phyloP scores from a whole-genome alignment of 1,140 invertebrate species.

The Cherax quadricarinatus region DNA sequence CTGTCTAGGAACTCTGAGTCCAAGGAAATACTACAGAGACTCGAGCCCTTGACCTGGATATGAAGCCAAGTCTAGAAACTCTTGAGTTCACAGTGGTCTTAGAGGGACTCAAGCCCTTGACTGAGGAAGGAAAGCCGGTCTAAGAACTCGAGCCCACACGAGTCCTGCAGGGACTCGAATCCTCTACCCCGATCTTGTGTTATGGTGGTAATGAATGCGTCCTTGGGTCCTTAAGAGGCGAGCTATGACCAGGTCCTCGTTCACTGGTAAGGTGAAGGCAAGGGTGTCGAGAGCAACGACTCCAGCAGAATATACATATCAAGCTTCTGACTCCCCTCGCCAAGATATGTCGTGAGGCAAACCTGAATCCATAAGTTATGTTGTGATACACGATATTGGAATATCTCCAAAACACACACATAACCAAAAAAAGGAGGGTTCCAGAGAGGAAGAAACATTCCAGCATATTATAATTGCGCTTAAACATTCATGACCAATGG shows the following conservation, averaged over 20 bases:
- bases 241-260: background rate
- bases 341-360: slow-evolving; percentile 44
- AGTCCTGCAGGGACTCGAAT: background rate
- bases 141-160: background rate
- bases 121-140: no score
- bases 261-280: background rate
- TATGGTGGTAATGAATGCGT: slow-evolving; percentile 14
- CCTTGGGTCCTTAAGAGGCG: slow-evolving; percentile 16
- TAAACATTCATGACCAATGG: slow-evolving; percentile 30
- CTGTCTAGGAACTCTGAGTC: no score
- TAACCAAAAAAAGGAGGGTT: slow-evolving; percentile 33
- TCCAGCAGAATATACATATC: slow-evolving; percentile 46
- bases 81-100: no score
- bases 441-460: slow-evolving; percentile 50
- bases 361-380: slow-evolving; percentile 40
- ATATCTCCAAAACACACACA: slow-evolving; percentile 47
- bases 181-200: background rate
- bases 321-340: slow-evolving; percentile 36
- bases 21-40: no score
- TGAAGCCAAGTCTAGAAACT: no score
- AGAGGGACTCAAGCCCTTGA: no score
- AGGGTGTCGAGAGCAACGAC: slow-evolving; percentile 43
- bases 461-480: slow-evolving; percentile 27
- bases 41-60: no score
- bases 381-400: slow-evolving; percentile 42